These are phyloP conservation scores for Hirudinaria manillensis DNA, from an alignment of 2,888 invertebrate genomes.

Conservation along the genomic window DNA sequence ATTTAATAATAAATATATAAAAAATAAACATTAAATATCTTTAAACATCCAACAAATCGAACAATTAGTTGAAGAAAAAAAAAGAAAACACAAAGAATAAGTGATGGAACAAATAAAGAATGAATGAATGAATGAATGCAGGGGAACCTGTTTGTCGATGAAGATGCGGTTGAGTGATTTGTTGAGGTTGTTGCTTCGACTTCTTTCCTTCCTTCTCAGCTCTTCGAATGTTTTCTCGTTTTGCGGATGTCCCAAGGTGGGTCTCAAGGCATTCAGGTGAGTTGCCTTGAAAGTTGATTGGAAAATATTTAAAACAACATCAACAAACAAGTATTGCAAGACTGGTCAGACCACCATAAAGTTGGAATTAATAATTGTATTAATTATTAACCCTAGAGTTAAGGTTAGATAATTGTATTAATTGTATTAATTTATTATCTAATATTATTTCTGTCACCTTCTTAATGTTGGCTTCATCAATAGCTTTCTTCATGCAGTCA, in stretches of 20 bases:
- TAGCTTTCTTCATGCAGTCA: background rate
- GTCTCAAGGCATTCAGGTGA: background rate
- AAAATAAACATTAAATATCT: background rate
- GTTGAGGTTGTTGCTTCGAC: background rate
- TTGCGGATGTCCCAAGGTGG: background rate
- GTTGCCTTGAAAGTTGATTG: background rate
- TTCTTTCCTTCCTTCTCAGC: slow-evolving; percentile 5
- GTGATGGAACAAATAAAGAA: background rate
- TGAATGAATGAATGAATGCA: background rate
- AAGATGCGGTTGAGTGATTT: background rate
- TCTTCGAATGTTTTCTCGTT: background rate
- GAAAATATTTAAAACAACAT: too few species aligned
- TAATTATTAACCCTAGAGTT: too few species aligned
- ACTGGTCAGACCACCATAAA: too few species aligned
- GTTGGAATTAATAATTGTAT: too few species aligned
- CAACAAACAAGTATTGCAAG: too few species aligned
- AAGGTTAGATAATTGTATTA: too few species aligned
- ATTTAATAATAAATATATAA: background rate
- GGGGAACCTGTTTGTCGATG: background rate
- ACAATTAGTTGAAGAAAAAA: background rate
- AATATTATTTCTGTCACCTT: too few species aligned
- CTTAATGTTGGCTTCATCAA: background rate
- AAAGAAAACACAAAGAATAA: too few species aligned
- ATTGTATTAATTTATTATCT: too few species aligned
- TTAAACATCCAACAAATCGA: background rate